These are phyloP conservation scores for Drosophila mauritiana DNA, from an alignment of 1,140 invertebrate genomes.

Conservation along the genomic window DNA sequence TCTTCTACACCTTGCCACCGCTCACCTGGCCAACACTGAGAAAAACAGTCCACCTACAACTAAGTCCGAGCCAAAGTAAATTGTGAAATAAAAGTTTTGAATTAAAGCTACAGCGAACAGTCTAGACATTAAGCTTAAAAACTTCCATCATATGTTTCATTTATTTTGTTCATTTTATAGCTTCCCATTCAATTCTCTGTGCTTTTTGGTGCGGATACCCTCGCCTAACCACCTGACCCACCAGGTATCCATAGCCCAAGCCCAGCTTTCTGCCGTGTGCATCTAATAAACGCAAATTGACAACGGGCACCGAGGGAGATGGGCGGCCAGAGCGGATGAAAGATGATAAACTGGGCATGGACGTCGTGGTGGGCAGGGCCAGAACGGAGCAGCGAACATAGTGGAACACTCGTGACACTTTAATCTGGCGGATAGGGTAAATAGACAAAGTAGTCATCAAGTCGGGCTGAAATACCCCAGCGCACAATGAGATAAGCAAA, in stretches of 20 bases:
- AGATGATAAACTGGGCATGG: background rate
- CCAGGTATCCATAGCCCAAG: constrained; percentile 40
- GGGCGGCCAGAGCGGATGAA: background rate
- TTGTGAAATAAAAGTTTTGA: too few species aligned
- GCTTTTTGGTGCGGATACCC: too few species aligned
- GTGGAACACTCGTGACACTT: constrained; percentile 66
- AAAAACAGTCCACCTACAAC: background rate
- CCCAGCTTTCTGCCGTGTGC: constrained; percentile 45
- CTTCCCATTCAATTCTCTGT: background rate
- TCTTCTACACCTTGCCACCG: constrained; percentile 12
- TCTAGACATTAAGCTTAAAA: too few species aligned
- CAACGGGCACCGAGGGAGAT: constrained; percentile 17
- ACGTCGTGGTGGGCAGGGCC: background rate
- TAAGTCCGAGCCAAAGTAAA: too few species aligned
- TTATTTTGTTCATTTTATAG: background rate
- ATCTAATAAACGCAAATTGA: constrained; percentile 78
- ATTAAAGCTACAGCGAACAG: too few species aligned
- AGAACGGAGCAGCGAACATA: background rate
- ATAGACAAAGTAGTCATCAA: constrained; percentile 60
- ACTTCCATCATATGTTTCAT: too few species aligned
- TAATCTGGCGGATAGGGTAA: constrained; percentile 69
- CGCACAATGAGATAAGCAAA: constrained; percentile 38
- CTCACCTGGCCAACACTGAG: constrained; percentile 7
- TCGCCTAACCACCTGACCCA: constrained; percentile 8
- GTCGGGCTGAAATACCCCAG: constrained; percentile 36